phyloP scores from a whole-genome alignment of 2,113 vertebrate species.

The Camelus bactrianus region DNA sequence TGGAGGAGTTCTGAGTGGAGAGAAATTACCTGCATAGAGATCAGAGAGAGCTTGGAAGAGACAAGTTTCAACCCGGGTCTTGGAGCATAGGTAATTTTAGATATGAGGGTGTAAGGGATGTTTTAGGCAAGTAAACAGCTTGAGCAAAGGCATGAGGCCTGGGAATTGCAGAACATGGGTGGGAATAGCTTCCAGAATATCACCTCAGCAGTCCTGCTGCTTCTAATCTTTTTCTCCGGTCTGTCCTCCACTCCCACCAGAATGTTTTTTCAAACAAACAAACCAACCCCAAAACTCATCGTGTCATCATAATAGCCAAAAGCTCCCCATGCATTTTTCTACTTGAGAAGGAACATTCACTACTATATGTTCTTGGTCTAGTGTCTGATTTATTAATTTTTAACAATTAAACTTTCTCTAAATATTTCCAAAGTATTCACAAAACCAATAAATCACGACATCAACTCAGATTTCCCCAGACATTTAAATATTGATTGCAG shows the following conservation, averaged over 20 bases:
- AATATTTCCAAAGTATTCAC: background rate
- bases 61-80: background rate
- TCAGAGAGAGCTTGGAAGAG: background rate
- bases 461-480: background rate
- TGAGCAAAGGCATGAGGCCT: background rate
- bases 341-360: background rate
- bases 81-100: background rate
- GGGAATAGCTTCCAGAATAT: background rate
- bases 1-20: background rate
- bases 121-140: background rate
- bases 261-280: constrained; percentile 21
- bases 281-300: background rate
- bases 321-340: background rate
- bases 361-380: constrained; percentile 20
- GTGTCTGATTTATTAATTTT: constrained; percentile 37
- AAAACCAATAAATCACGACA: constrained; percentile 22
- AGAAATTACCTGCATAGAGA: background rate
- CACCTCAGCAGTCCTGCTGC: background rate
- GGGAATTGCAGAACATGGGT: background rate
- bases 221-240: background rate
- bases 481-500: background rate
- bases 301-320: background rate
- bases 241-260: background rate
- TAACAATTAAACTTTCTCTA: constrained; percentile 40
- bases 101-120: background rate